Conservation (phyloP, 92 coral and sea anemone species). For the Virgularia gustaviana region DNA sequence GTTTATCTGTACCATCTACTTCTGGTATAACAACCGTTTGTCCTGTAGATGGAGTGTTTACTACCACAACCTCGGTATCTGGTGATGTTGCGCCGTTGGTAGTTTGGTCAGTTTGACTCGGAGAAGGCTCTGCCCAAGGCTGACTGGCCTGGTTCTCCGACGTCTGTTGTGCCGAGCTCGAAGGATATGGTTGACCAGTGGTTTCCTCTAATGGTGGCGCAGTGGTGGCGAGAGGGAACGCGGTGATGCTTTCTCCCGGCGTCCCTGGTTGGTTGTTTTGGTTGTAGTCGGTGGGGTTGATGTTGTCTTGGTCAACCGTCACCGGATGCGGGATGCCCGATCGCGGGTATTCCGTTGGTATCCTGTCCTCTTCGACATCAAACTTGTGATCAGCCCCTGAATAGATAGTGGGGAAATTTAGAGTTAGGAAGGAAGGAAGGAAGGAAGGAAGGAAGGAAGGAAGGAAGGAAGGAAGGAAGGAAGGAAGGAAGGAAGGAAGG, state of each 20-base stretch:
- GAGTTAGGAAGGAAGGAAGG: conserved; percentile 4
- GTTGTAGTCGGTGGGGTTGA: conserved; percentile 33
- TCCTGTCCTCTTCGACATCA: neutral
- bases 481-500: conserved; percentile 13
- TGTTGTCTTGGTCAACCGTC: conserved; percentile 10
- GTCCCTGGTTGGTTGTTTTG: conserved; percentile 24
- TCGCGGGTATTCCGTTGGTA: neutral
- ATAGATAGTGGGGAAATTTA: neutral
- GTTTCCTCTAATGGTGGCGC: conserved; percentile 32
- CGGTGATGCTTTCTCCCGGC: conserved; percentile 36
- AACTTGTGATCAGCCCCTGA: too few species aligned
- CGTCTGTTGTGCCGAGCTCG: neutral
- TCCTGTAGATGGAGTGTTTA: conserved; percentile 52
- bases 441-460: neutral
- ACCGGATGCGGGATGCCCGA: conserved; percentile 7
- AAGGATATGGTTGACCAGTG: conserved; percentile 14
- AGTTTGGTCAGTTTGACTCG: neutral
- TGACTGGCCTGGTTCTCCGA: neutral
- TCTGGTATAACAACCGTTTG: neutral
- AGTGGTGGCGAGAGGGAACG: conserved; percentile 29
- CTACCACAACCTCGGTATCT: too few species aligned
- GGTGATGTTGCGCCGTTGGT: conserved; percentile 6
- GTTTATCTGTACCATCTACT: neutral
- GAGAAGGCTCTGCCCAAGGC: neutral
- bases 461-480: neutral